Conservation (phyloP, 1,140 invertebrate genomes). For the Diploscapter pachys region DNA sequence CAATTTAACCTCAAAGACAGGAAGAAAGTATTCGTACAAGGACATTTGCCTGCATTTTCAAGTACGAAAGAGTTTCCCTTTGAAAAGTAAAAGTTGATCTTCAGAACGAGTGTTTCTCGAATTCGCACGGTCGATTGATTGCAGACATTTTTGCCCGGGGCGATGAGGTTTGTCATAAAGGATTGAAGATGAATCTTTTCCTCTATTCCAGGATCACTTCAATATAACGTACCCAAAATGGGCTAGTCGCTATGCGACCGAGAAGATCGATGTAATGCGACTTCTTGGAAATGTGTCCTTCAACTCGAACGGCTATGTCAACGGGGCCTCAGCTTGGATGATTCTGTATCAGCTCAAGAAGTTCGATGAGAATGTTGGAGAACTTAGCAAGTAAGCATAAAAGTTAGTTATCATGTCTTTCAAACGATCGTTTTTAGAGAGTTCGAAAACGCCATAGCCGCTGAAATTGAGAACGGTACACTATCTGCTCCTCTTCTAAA, state of each 20-base stretch:
- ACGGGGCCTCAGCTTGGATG: conserved; percentile 42
- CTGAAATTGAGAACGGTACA: conserved; percentile 24
- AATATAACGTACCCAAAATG: conserved; percentile 47
- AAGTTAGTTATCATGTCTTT: not conserved
- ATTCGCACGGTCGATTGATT: conserved; percentile 42
- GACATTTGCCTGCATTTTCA: conserved; percentile 48
- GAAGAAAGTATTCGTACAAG: conserved; percentile 35
- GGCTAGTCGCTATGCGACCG: conserved; percentile 35
- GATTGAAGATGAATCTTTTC: not conserved
- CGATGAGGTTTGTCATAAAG: conserved; percentile 27
- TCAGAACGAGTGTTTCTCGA: conserved; percentile 49
- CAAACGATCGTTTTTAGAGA: conserved; percentile 29
- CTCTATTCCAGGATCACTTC: conserved; percentile 32
- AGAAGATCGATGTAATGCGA: conserved; percentile 44
- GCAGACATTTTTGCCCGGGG: conserved; percentile 44
- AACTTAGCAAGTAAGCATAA: conserved; percentile 3
- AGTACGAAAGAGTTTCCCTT: not conserved
- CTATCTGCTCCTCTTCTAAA: conserved; percentile 33
- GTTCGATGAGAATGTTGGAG: not conserved
- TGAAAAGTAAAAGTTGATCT: conserved; percentile 35
- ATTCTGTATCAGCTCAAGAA: conserved; percentile 47
- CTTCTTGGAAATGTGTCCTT: conserved; percentile 41
- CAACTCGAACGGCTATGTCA: conserved; percentile 20
- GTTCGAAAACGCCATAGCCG: conserved; percentile 34
- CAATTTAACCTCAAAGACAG: conserved; percentile 31